Evolutionary conservation across 2,888 invertebrate species (phyloP).

Genomic region (Glyphotaelius pellucidus): DNA sequence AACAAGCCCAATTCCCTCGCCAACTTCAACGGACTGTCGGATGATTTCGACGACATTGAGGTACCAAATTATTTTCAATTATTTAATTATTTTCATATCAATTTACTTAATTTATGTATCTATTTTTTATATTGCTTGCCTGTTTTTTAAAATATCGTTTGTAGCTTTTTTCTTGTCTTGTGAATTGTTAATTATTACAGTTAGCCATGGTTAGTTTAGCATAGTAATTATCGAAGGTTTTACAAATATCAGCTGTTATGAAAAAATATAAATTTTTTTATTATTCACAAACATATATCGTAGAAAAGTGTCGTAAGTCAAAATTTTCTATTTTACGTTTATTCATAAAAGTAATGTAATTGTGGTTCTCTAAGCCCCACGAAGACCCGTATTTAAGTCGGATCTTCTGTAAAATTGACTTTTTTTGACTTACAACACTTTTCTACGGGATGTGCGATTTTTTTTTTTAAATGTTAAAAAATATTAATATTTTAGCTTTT

Average conservation of each 20-base stretch:
- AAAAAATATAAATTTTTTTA: background rate
- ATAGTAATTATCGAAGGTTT: background rate
- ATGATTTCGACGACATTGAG: conserved; percentile 76
- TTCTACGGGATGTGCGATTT: too few species aligned
- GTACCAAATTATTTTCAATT: conserved; percentile 68
- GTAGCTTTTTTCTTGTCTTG: conserved; percentile 31
- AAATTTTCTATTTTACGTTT: too few species aligned
- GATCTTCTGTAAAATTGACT: too few species aligned
- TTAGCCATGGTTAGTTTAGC: background rate
- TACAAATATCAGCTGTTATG: too few species aligned
- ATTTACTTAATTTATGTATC: conserved; percentile 29
- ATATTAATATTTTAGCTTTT: background rate
- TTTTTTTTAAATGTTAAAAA: background rate
- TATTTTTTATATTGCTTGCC: conserved; percentile 37
- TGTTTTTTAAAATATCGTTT: conserved; percentile 21
- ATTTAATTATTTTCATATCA: background rate
- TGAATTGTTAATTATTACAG: background rate
- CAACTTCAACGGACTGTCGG: conserved; percentile 76
- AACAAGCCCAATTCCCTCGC: conserved; percentile 72
- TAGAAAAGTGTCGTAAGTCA: too few species aligned
- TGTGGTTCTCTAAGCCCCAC: too few species aligned
- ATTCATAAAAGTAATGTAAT: background rate
- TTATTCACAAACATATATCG: background rate
- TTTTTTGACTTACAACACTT: too few species aligned
- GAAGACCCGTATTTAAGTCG: too few species aligned